Base-by-base conservation (phyloP, 1,140 invertebrate species). In the Magallana gigas region DNA sequence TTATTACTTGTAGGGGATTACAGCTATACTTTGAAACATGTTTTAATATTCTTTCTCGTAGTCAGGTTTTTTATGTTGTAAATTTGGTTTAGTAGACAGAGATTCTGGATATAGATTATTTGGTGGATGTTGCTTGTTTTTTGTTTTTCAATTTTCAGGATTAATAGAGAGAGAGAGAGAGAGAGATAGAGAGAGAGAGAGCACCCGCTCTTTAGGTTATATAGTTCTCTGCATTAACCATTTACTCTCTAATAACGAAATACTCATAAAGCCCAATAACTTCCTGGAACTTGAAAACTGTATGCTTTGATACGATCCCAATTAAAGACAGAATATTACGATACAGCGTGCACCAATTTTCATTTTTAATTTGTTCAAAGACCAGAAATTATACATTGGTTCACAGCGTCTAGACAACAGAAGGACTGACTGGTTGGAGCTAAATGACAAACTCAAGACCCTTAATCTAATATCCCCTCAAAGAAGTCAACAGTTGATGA, bases 311-410 rank as follows among this genome's bases (percentile, higher is more conserved):
- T 76, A 36, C 14, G 12, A 76, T 1, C 36, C 36, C 29, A 18
- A 71, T 76, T 76, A 11, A 76, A 12, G 68, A 12, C 8, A 12
- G 18, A 29, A 76, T 76, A 76, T 76, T 76, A 23, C 68, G 36
- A 23, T 76, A 29, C 8, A 23, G 18, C 23, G 8, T 76, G 23
- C 68, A 76, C 12, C 12, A 18, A 8, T 64, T 64, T 18, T 64
- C 18, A 1, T 16, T 64, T 76, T 76, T 76, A 12, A 76, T 76
- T 76, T 76, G 68, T 29, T 76, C 68, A 76, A 76, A 76, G 68
- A 76, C 11, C 23, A 16, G 60, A 11, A 76, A 29, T 76, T 71
- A 29, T 76, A n/a, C 60, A 62, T 12, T 11, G 14, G 68, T 48
- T 48, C 36, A 48, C 23, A 36, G 9, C 23, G 68, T 29, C 23